A percentile compares a stretch with the other conserved stretches of the same genome.
phyloP scores from a whole-genome alignment of 2,797 vertebrate genomes.

The Melanitta fusca region DNA sequence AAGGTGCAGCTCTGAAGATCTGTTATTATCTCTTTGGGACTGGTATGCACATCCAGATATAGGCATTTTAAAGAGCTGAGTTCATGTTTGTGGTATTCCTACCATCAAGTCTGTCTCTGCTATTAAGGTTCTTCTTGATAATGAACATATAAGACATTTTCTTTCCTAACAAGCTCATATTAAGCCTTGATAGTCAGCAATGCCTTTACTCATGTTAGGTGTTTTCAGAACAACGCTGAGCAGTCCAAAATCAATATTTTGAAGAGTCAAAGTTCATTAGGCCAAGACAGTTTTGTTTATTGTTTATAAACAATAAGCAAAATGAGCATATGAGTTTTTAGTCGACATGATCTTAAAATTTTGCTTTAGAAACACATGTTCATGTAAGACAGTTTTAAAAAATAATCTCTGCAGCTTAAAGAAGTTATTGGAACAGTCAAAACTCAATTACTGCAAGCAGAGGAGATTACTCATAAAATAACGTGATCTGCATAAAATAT shows the following conservation, averaged over 20 bases:
- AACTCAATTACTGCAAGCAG: neutral
- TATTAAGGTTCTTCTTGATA: neutral
- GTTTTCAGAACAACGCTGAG: neutral
- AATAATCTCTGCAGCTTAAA: neutral
- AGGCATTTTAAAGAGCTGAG: neutral
- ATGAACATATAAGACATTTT: neutral
- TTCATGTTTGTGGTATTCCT: neutral
- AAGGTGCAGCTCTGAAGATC: neutral
- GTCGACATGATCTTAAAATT: neutral
- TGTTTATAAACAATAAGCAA: neutral
- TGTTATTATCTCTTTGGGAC: neutral
- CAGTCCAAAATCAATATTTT: neutral
- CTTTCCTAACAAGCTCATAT: neutral
- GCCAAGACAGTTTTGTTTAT: neutral
- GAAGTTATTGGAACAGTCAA: neutral
- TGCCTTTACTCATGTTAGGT: neutral
- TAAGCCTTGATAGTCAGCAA: neutral
- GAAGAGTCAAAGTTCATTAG: too few species aligned
- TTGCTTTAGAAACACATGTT: neutral
- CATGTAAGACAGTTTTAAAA: neutral
- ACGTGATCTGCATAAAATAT: neutral
- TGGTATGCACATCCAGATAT: neutral
- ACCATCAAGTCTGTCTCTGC: neutral
- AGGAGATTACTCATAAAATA: neutral
- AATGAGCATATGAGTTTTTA: neutral